Evolutionary conservation across 1,140 invertebrate genomes (phyloP).

Genomic region (Drosophila seguyi): DNA sequence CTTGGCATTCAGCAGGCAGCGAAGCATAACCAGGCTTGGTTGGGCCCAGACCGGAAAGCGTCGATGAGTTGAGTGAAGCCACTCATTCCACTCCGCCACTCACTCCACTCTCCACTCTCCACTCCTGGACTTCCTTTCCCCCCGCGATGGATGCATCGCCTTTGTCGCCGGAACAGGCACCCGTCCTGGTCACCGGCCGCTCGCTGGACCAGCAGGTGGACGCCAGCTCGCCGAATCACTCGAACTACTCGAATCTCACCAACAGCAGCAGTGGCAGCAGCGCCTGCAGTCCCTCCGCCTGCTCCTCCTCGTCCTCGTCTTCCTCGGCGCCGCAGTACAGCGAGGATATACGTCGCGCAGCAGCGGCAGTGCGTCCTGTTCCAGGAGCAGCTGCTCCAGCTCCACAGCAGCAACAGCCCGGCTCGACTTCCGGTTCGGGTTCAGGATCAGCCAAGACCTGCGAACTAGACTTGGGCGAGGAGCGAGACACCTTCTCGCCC

Average conservation of each 20-base stretch:
- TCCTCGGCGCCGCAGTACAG: conserved; percentile 81
- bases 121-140: not conserved
- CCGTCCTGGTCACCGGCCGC: conserved; percentile 45
- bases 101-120: not conserved
- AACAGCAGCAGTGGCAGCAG: conserved; percentile 62
- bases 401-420: conserved; percentile 17
- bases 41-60: conserved; percentile 60
- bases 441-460: conserved; percentile 73
- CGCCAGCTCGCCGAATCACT: conserved; percentile 68
- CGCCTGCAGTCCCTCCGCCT: conserved; percentile 50
- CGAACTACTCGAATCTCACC: conserved; percentile 79
- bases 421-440: conserved; percentile 38
- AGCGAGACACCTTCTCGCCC: conserved; percentile 80
- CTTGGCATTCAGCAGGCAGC: conserved; percentile 70
- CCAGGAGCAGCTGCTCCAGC: not conserved
- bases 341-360: conserved; percentile 67
- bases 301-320: conserved; percentile 49
- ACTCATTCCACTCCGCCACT: conserved; percentile 5
- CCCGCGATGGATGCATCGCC: conserved; percentile 63
- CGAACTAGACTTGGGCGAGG: conserved; percentile 77
- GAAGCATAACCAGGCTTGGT: conserved; percentile 53
- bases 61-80: conserved; percentile 67
- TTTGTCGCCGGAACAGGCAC: conserved; percentile 38
- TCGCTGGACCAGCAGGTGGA: conserved; percentile 77
- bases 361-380: conserved; percentile 18